Evolutionary conservation across 2,113 vertebrate species (phyloP), one percentile per base, ranked within the genome.

Genomic region (Atractosteus spatula): DNA sequence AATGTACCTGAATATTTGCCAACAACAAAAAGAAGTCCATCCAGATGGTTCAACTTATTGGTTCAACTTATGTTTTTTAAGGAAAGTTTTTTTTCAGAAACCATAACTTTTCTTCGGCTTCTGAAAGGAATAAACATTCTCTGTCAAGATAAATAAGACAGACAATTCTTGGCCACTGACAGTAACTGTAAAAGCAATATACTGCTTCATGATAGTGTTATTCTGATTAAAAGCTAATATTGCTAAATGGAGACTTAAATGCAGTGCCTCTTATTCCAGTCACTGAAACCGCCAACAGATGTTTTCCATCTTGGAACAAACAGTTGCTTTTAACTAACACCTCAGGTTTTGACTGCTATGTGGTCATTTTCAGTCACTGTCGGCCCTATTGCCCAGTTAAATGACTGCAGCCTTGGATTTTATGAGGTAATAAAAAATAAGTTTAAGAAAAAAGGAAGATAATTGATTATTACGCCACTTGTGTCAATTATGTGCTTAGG

Each of bases 281-380:
- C 10, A 51, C 51, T 41, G 17, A 29, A 2, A 16, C 29, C 5
- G 71, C 71, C 71, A 72, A 72, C 71, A 72, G 71, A 72, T 72
- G 71, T 72, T 72, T 72, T 66, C 62, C 71, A 72, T 72, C 63
- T 72, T 55, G 16, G 41, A 71, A 63, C 70, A 71, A 71, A 72
- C 55, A 66, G 51, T 41, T 12, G 54, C 66, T 41, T 43, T 73
- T 68, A 73, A 73, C 55, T 61, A 41, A 45, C 45, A 73, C 65
- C 14, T 12, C n/a, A 29, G 17, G 64, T 47, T 73, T 55, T 43
- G 10, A 61, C 55, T 68, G 71, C 65, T 68, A 59, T 44, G 43
- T 17, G 13, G 62, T 43, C 63, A 55, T 51, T 57, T 68, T 13
- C 10, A 47, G 41, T 55, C 17, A 44, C 66, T 29, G 11, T 64